Conservation (phyloP, 2,113 vertebrate genomes). For the Sebastes fasciatus region DNA sequence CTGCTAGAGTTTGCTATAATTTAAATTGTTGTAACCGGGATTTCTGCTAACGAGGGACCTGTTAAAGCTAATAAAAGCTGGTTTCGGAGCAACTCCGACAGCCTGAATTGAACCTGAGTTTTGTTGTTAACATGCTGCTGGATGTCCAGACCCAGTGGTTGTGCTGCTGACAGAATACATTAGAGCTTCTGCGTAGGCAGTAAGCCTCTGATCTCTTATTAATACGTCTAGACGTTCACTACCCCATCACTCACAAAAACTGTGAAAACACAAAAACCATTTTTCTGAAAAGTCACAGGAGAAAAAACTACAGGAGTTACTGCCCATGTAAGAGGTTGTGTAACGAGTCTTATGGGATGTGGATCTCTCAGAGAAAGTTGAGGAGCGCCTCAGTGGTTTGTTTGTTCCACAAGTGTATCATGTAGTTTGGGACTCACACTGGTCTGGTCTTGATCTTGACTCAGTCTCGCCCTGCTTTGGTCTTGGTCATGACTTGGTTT, state of each 20-base stretch:
- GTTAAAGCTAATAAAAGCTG: not conserved
- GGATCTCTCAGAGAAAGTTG: too few relatives aligned
- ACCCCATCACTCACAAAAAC: constrained; percentile 1
- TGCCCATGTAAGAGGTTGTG: not conserved
- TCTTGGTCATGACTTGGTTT: too few relatives aligned
- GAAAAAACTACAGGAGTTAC: not conserved
- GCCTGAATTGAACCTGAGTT: not conserved
- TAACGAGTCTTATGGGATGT: too few relatives aligned
- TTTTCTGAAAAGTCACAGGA: constrained; percentile 34
- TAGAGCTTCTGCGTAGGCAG: constrained; percentile 16
- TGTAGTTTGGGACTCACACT: too few relatives aligned
- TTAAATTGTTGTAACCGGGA: not conserved
- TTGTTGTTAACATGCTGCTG: not conserved
- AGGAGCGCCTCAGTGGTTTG: too few relatives aligned
- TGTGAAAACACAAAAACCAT: not conserved
- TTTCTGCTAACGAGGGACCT: not conserved
- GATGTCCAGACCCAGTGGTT: constrained; percentile 1
- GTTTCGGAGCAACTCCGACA: not conserved
- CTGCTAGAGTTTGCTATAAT: constrained; percentile 10
- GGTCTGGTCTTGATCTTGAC: too few relatives aligned
- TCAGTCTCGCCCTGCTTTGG: too few relatives aligned
- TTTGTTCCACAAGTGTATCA: too few relatives aligned
- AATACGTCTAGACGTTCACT: constrained; percentile 39
- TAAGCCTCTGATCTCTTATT: constrained; percentile 44
- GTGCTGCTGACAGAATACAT: constrained; percentile 17